A percentile compares a stretch with the other conserved stretches of the same genome.
Conservation (phyloP, 2,797 vertebrate species). For the Aulostomus chinensis region DNA sequence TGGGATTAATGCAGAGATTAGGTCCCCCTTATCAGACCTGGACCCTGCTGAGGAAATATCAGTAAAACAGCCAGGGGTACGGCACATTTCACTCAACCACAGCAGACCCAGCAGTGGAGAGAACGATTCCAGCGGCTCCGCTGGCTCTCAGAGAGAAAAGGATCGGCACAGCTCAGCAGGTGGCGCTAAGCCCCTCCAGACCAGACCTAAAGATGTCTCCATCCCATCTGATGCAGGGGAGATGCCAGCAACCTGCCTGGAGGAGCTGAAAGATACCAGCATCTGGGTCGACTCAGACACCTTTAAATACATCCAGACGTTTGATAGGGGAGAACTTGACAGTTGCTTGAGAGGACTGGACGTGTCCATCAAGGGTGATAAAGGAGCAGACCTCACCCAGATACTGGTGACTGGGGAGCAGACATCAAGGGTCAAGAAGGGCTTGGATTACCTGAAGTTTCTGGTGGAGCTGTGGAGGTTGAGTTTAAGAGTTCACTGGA, state of each 20-base stretch:
- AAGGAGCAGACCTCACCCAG: neutral
- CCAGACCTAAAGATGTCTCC: neutral
- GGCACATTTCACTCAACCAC: neutral
- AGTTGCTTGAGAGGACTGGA: neutral
- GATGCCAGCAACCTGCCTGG: neutral
- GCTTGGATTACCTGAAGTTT: neutral
- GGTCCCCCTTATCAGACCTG: conserved; percentile 11
- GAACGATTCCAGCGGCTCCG: neutral
- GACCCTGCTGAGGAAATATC: conserved; percentile 4
- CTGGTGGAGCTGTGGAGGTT: neutral
- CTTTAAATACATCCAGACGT: conserved; percentile 36
- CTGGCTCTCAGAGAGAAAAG: neutral
- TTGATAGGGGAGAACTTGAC: neutral
- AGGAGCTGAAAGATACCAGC: neutral
- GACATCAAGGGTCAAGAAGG: neutral
- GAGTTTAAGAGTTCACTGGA: conserved; percentile 9
- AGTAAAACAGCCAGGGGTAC: neutral
- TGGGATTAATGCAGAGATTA: conserved; percentile 9
- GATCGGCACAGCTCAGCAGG: conserved; percentile 6
- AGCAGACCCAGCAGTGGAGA: neutral
- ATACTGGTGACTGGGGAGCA: conserved; percentile 10
- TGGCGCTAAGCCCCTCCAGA: neutral
- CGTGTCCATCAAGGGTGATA: accelerated
- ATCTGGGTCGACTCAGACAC: conserved; percentile 39
- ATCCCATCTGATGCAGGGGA: neutral